Percentiles rank a stretch among this genome's conserved stretches.
Conservation (phyloP, 2,797 vertebrate genomes). For the Sardinella longiceps region DNA sequence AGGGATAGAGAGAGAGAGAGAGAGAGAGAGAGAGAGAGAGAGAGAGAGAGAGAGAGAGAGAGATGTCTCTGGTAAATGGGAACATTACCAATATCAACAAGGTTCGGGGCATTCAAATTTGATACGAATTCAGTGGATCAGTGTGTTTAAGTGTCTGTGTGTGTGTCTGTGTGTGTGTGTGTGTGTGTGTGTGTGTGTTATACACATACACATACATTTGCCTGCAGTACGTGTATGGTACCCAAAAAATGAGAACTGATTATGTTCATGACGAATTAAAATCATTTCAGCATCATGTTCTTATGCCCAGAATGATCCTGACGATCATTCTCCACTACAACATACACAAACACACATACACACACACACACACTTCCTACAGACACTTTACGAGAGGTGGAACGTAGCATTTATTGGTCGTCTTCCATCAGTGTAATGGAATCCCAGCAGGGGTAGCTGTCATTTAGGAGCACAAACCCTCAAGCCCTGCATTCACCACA, state of each 20-base stretch:
- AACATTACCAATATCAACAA: background rate
- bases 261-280: background rate
- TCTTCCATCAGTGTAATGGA: constrained; percentile 2
- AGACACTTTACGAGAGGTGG: background rate
- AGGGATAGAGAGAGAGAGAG: background rate
- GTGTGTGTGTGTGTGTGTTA: background rate
- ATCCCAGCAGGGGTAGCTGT: background rate
- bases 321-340: too few species aligned
- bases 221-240: background rate
- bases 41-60: background rate
- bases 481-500: background rate
- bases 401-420: background rate
- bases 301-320: background rate
- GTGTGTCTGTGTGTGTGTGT: background rate
- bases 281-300: background rate
- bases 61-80: background rate
- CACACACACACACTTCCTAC: background rate
- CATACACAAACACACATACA: constrained; percentile 15
- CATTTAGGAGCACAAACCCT: background rate
- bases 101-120: background rate
- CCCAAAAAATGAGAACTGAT: background rate
- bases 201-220: background rate
- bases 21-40: background rate
- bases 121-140: background rate
- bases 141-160: background rate